Percentiles rank a stretch among this genome's conserved stretches.
These are phyloP conservation scores for Sibirionetta formosa DNA, from an alignment of 2,797 vertebrate species.

Conservation along the genomic window DNA sequence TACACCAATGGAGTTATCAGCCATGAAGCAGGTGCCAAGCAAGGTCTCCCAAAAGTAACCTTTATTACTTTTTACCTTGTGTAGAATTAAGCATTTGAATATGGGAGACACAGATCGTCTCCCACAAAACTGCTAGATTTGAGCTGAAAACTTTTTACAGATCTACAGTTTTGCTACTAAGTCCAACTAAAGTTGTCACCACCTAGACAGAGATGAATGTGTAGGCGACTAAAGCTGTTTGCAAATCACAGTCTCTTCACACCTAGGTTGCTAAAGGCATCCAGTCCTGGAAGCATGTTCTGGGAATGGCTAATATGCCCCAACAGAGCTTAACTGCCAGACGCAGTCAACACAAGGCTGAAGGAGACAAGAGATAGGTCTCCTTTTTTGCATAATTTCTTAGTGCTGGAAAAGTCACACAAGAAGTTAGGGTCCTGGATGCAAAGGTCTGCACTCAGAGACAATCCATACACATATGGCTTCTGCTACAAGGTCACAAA, in stretches of 20 bases:
- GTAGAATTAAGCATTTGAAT: background rate
- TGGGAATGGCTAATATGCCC: slow-evolving; percentile 18
- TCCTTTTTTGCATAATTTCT: background rate
- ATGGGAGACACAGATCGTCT: background rate
- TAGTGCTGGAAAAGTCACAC: background rate
- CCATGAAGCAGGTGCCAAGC: background rate
- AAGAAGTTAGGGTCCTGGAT: background rate
- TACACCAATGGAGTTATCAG: background rate
- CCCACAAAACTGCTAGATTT: background rate
- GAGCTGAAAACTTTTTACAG: background rate
- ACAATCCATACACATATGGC: background rate
- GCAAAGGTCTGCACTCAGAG: background rate
- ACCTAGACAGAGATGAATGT: background rate
- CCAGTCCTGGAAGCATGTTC: background rate
- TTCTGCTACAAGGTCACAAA: background rate
- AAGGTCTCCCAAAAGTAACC: background rate
- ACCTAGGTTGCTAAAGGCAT: slow-evolving; percentile 6
- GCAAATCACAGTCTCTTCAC: slow-evolving; percentile 24
- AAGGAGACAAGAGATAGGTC: background rate
- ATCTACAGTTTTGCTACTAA: background rate
- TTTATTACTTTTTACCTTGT: background rate
- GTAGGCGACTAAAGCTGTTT: slow-evolving; percentile 32
- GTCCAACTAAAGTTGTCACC: slow-evolving; percentile 33
- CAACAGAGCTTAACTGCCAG: slow-evolving; percentile 20
- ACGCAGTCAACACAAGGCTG: background rate